These are phyloP conservation scores for Cryptotis parvus DNA, from an alignment of 2,113 vertebrate genomes.

Conservation along the genomic window DNA sequence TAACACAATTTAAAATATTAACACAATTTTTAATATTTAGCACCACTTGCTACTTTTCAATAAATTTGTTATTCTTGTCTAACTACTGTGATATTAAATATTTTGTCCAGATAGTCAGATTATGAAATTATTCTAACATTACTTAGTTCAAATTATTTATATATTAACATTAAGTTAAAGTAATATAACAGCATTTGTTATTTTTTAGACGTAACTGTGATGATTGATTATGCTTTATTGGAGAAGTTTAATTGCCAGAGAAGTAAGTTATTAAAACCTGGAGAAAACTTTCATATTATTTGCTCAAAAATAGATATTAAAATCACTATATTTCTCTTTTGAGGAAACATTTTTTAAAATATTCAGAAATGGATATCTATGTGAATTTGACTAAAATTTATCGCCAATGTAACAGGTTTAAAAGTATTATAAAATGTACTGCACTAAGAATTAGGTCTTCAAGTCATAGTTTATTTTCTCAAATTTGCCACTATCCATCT, in stretches of 20 bases:
- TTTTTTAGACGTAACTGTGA: no score
- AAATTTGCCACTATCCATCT: neutral
- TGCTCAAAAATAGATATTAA: neutral
- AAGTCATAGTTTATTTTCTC: neutral
- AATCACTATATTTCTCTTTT: neutral
- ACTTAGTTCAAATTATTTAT: neutral
- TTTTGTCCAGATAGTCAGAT: slow-evolving; percentile 26
- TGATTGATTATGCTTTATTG: neutral
- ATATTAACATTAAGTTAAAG: neutral
- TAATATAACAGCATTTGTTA: no score
- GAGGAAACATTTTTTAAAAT: no score
- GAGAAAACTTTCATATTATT: neutral
- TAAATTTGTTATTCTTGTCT: slow-evolving; percentile 59
- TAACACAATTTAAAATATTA: slow-evolving; percentile 87
- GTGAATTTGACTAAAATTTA: neutral
- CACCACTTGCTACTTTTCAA: accelerated
- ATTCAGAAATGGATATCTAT: no score
- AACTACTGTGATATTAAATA: slow-evolving; percentile 11
- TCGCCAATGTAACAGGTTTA: neutral
- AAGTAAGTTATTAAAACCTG: neutral
- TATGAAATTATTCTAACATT: neutral
- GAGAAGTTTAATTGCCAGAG: neutral
- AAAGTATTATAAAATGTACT: neutral
- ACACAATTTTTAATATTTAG: slow-evolving; percentile 78
- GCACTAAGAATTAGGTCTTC: neutral